A percentile compares a stretch with the other conserved stretches of the same genome.
These are phyloP conservation scores for Puntigrus tetrazona DNA, from an alignment of 2,113 vertebrate species.

Conservation along the genomic window DNA sequence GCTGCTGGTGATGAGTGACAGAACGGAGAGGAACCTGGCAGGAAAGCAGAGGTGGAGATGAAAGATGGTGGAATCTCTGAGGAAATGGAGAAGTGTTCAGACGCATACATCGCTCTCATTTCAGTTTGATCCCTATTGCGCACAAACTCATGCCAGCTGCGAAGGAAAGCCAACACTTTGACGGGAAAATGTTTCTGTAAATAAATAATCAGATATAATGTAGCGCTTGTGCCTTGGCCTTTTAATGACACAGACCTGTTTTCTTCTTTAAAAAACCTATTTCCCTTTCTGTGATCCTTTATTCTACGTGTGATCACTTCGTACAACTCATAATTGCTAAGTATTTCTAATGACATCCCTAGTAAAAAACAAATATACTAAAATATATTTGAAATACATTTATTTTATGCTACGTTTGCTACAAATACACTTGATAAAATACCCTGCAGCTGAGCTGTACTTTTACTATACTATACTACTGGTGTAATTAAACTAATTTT, in stretches of 20 bases:
- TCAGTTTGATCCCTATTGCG: conserved; percentile 52
- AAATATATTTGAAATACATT: too few relatives aligned
- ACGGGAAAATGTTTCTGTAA: conserved; percentile 62
- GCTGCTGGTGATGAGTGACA: conserved; percentile 35
- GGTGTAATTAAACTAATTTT: not conserved
- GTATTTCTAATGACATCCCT: not conserved
- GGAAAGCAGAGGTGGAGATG: conserved; percentile 40
- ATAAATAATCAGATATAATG: conserved; percentile 70
- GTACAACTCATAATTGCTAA: not conserved
- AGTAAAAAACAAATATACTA: not conserved
- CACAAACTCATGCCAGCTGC: conserved; percentile 47
- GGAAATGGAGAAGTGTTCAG: conserved; percentile 49
- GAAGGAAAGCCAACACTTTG: conserved; percentile 66
- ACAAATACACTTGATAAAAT: not conserved
- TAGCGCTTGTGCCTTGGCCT: conserved; percentile 67
- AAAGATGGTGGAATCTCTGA: conserved; percentile 45
- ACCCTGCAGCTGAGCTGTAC: too few relatives aligned
- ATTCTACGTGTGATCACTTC: conserved; percentile 10
- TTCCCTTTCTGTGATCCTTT: conserved; percentile 1
- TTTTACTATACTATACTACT: not conserved
- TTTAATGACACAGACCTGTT: conserved; percentile 54
- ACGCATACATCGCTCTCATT: conserved; percentile 60
- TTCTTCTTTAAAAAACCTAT: conserved; percentile 58
- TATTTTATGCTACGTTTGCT: too few relatives aligned
- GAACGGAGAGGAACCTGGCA: conserved; percentile 19